Evolutionary conservation across 2,888 invertebrate species (phyloP).

Genomic region (Xiphydria camelus): DNA sequence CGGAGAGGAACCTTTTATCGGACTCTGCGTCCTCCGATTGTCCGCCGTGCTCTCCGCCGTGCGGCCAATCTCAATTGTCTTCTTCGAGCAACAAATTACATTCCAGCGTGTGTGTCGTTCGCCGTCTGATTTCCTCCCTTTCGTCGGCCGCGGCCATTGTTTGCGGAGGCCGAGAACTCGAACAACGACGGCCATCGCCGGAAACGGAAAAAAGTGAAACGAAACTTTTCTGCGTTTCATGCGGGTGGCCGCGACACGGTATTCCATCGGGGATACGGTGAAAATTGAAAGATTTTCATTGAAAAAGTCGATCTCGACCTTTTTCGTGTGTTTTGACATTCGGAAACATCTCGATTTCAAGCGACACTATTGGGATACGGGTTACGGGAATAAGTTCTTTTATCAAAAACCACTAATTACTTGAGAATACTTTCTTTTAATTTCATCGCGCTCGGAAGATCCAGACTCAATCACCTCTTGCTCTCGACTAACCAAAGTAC

Average conservation of each 20-base stretch:
- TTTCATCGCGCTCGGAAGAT: too few species aligned
- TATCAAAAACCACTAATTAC: too few species aligned
- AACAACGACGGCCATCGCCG: neutral
- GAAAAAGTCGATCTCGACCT: conserved; percentile 20
- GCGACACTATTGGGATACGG: too few species aligned
- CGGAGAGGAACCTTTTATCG: conserved; percentile 14
- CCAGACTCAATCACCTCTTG: too few species aligned
- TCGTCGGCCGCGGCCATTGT: conserved; percentile 20
- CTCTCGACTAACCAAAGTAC: too few species aligned
- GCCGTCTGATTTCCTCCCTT: conserved; percentile 30
- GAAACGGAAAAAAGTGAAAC: neutral
- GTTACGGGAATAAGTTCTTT: too few species aligned
- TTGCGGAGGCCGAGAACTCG: neutral
- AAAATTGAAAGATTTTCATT: neutral
- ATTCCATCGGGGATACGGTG: neutral
- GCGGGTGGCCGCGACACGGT: too few species aligned
- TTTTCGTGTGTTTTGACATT: too few species aligned
- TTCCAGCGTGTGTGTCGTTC: conserved; percentile 40
- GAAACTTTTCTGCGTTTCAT: too few species aligned
- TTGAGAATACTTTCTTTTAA: too few species aligned
- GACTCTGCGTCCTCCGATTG: neutral
- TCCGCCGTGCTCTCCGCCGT: too few species aligned
- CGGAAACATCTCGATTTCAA: too few species aligned
- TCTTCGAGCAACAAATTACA: conserved; percentile 47
- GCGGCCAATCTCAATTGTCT: conserved; percentile 46